Evolutionary conservation across 2,113 vertebrate genomes (phyloP).

Genomic region (Sceloporus undulatus): DNA sequence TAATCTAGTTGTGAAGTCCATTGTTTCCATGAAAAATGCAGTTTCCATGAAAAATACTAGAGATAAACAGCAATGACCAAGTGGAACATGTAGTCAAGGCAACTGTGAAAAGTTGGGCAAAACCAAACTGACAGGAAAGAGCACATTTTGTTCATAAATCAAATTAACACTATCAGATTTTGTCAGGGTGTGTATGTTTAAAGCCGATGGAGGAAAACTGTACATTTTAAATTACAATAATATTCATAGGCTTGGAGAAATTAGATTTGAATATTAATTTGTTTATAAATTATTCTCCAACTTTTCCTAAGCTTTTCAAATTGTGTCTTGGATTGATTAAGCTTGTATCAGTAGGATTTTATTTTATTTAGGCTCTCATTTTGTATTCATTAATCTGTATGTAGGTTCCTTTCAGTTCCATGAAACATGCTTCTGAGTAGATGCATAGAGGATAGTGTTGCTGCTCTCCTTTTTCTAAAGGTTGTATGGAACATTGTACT

Average conservation of each 20-base stretch:
- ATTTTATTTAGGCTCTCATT: not conserved
- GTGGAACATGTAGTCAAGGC: not conserved
- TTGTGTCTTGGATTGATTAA: not conserved
- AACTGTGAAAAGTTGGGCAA: constrained; percentile 16
- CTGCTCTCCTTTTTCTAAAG: too few relatives aligned
- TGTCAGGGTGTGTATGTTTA: constrained; percentile 13
- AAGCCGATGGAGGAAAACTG: not conserved
- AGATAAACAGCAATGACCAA: not conserved
- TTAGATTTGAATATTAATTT: not conserved
- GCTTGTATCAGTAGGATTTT: not conserved
- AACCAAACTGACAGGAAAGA: not conserved
- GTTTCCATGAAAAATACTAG: constrained; percentile 46
- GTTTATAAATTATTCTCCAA: not conserved
- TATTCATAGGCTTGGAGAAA: not conserved
- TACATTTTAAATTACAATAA: not conserved
- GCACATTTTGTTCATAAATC: not conserved
- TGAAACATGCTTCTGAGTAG: too few relatives aligned
- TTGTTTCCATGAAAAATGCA: constrained; percentile 39
- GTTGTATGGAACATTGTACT: not conserved
- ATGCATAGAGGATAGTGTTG: not conserved
- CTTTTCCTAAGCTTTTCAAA: not conserved
- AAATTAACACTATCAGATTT: constrained; percentile 3
- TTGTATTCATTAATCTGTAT: not conserved
- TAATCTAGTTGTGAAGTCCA: constrained; percentile 10
- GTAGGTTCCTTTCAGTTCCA: not conserved